Percentiles rank a stretch among this genome's conserved stretches.
Evolutionary conservation across 2,113 vertebrate genomes (phyloP).

Genomic region (Stomatorhinus ivindoensis): DNA sequence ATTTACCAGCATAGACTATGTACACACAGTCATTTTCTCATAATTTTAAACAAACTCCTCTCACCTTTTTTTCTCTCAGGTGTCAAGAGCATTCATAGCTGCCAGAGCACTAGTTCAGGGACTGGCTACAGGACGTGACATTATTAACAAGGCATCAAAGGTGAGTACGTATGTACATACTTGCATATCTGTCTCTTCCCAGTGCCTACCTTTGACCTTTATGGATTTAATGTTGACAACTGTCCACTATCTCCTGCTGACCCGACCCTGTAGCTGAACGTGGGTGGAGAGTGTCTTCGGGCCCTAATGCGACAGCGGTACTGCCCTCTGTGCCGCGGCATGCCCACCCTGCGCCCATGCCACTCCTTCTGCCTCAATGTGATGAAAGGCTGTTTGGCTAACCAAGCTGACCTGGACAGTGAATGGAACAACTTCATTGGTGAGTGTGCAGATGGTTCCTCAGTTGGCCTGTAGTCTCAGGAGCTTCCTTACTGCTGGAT

Average conservation of each 20-base stretch:
- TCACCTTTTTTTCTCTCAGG: constrained; percentile 41
- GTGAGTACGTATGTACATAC: constrained; percentile 39
- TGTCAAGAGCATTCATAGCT: constrained; percentile 71
- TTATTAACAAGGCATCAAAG: constrained; percentile 72
- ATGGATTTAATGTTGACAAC: background rate
- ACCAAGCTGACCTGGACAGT: constrained; percentile 67
- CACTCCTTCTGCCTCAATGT: constrained; percentile 79
- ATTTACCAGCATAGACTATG: background rate
- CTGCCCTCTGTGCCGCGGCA: constrained; percentile 73
- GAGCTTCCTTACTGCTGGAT: background rate
- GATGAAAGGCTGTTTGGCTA: constrained; percentile 78
- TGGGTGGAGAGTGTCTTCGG: constrained; percentile 63
- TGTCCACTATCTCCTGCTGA: constrained; percentile 11
- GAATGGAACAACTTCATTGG: constrained; percentile 80
- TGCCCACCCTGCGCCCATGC: constrained; percentile 66
- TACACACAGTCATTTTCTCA: background rate
- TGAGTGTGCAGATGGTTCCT: constrained; percentile 40
- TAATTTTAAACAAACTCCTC: background rate
- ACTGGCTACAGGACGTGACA: constrained; percentile 68
- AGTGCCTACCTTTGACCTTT: background rate
- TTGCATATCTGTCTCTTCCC: background rate
- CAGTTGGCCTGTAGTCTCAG: background rate
- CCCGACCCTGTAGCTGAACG: constrained; percentile 51
- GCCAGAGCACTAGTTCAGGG: constrained; percentile 71
- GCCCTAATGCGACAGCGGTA: constrained; percentile 78